Conservation (phyloP, 1,140 invertebrate genomes). For the Asbolus verrucosus region DNA sequence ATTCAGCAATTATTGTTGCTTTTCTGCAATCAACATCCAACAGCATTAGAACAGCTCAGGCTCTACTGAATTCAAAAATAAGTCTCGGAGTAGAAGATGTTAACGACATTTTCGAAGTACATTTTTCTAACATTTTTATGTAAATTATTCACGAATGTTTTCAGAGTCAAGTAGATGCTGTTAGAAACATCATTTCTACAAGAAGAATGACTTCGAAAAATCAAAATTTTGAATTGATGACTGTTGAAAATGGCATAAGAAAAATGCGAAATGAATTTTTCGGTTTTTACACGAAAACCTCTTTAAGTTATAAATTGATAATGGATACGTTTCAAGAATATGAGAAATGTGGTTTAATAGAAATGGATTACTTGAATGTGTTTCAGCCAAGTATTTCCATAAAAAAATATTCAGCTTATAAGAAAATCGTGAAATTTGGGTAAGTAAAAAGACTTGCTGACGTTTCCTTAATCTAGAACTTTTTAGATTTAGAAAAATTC, state of each 20-base stretch:
- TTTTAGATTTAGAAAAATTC: slow-evolving; percentile 68
- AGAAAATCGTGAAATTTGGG: slow-evolving; percentile 72
- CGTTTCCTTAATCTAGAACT: too few species aligned
- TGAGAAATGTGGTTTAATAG: slow-evolving; percentile 73
- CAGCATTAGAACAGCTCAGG: slow-evolving; percentile 32
- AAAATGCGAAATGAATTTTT: slow-evolving; percentile 70
- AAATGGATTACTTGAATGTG: slow-evolving; percentile 70
- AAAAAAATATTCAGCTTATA: slow-evolving; percentile 68
- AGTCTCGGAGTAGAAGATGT: slow-evolving; percentile 45
- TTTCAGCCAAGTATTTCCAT: slow-evolving; percentile 69
- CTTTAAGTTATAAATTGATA: slow-evolving; percentile 70
- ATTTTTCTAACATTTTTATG: not conserved
- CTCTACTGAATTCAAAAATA: slow-evolving; percentile 46
- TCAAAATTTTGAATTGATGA: slow-evolving; percentile 66
- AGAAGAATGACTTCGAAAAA: slow-evolving; percentile 70
- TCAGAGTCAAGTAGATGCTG: slow-evolving; percentile 69
- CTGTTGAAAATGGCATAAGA: slow-evolving; percentile 68
- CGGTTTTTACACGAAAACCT: slow-evolving; percentile 71
- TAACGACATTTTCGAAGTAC: slow-evolving; percentile 58
- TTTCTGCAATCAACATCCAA: slow-evolving; percentile 38
- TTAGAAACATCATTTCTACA: slow-evolving; percentile 69
- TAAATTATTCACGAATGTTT: slow-evolving; percentile 44
- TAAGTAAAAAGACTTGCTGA: too few species aligned
- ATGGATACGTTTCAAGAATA: slow-evolving; percentile 72
- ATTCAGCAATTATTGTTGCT: slow-evolving; percentile 65